phyloP scores from a whole-genome alignment of 2,797 vertebrate genomes.

The Garrulus glandarius region DNA sequence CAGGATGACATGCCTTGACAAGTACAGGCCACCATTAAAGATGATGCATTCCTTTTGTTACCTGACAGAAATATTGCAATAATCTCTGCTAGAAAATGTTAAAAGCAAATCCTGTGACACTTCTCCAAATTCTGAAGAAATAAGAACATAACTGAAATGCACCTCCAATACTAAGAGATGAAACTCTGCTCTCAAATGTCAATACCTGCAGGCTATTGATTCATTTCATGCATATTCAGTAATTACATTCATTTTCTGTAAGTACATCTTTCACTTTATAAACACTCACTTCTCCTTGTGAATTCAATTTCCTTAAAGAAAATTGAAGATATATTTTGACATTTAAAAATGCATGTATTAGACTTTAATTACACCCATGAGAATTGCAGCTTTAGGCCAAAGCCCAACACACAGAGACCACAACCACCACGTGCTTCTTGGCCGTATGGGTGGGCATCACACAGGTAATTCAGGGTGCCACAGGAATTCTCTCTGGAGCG shows the following conservation, averaged over 20 bases:
- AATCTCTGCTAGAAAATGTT: background rate
- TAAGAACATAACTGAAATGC: background rate
- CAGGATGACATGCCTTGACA: background rate
- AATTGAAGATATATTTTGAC: background rate
- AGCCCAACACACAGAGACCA: background rate
- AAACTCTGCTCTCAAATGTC: background rate
- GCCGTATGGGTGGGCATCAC: background rate
- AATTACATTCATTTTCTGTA: background rate
- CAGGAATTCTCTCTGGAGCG: background rate
- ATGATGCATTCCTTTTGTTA: background rate
- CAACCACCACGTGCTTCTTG: background rate
- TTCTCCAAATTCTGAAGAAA: background rate
- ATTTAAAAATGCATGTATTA: background rate
- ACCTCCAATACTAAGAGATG: background rate
- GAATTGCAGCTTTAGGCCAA: background rate
- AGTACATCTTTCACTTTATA: background rate
- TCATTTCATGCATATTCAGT: background rate
- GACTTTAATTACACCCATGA: background rate
- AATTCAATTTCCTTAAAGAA: background rate
- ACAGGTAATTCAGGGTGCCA: background rate
- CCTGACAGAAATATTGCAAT: background rate
- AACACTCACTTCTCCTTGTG: background rate
- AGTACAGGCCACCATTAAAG: background rate
- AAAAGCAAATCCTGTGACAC: background rate
- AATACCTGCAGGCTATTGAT: background rate